Percentiles rank a stretch among this genome's conserved stretches.
phyloP scores from a whole-genome alignment of 1,140 invertebrate genomes.

The Hermatobates lingyangjiaoensis region DNA sequence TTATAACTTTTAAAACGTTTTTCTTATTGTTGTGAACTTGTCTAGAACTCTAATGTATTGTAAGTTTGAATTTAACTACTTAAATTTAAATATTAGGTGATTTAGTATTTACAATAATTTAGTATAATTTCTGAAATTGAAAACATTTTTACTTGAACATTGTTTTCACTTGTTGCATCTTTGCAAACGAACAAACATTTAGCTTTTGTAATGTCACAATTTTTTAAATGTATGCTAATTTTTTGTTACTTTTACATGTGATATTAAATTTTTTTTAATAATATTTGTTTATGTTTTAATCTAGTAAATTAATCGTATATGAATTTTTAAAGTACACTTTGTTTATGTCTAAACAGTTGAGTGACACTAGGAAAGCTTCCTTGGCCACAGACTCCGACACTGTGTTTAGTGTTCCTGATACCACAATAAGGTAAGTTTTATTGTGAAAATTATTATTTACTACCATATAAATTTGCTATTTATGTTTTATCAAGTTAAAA shows the following conservation, averaged over 20 bases:
- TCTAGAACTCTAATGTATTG: too few relatives aligned
- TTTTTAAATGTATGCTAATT: not conserved
- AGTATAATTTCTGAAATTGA: too few relatives aligned
- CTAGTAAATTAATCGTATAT: not conserved
- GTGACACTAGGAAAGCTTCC: constrained; percentile 4
- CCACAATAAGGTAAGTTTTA: constrained; percentile 3
- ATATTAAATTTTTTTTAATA: not conserved
- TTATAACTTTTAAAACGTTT: too few relatives aligned
- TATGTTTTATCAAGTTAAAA: not conserved
- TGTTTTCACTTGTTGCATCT: too few relatives aligned
- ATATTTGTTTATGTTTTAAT: not conserved
- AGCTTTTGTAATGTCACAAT: not conserved
- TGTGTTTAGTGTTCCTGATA: not conserved
- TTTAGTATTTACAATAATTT: too few relatives aligned
- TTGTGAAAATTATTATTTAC: not conserved
- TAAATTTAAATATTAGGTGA: too few relatives aligned
- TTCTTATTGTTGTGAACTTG: too few relatives aligned
- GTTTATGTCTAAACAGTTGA: constrained; percentile 1
- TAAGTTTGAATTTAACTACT: too few relatives aligned
- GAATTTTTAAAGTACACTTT: constrained; percentile 13
- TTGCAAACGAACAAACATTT: not conserved
- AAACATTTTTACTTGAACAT: too few relatives aligned
- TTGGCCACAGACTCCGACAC: constrained; percentile 6
- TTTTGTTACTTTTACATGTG: not conserved
- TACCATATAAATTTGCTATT: not conserved